phyloP scores from a whole-genome alignment of 2,888 invertebrate genomes.

The Deilephila porcellus region DNA sequence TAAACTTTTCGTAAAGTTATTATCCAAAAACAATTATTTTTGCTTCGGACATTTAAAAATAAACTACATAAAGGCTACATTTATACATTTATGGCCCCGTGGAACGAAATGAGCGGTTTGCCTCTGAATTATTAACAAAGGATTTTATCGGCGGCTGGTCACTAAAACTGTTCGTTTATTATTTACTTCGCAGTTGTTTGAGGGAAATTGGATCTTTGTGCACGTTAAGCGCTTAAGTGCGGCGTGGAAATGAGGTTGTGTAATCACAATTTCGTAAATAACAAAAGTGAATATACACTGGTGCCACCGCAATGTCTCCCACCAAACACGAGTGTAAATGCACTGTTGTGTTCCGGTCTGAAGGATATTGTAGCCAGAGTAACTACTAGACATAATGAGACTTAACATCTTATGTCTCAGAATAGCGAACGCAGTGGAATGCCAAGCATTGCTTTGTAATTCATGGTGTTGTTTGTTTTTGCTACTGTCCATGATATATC shows the following conservation, averaged over 20 bases:
- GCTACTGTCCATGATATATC: too few relatives aligned
- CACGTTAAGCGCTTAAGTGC: not conserved
- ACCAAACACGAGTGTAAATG: too few relatives aligned
- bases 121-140: conserved; percentile 25
- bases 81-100: not conserved
- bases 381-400: too few relatives aligned
- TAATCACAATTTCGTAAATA: not conserved
- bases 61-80: not conserved
- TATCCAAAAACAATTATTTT: not conserved
- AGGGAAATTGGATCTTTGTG: not conserved
- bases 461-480: too few relatives aligned
- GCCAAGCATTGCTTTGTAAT: too few relatives aligned
- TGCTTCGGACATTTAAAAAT: not conserved
- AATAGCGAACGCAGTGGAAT: too few relatives aligned
- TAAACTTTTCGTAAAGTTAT: too few relatives aligned
- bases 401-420: too few relatives aligned
- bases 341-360: too few relatives aligned
- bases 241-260: not conserved
- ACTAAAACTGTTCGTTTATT: conserved; percentile 21
- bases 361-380: too few relatives aligned
- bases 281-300: too few relatives aligned
- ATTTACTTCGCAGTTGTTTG: conserved; percentile 12
- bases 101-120: conserved; percentile 20
- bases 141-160: conserved; percentile 7
- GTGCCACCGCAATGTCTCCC: too few relatives aligned